These are phyloP conservation scores for Ochlodes sylvanus DNA, from an alignment of 2,888 invertebrate species.

Conservation along the genomic window DNA sequence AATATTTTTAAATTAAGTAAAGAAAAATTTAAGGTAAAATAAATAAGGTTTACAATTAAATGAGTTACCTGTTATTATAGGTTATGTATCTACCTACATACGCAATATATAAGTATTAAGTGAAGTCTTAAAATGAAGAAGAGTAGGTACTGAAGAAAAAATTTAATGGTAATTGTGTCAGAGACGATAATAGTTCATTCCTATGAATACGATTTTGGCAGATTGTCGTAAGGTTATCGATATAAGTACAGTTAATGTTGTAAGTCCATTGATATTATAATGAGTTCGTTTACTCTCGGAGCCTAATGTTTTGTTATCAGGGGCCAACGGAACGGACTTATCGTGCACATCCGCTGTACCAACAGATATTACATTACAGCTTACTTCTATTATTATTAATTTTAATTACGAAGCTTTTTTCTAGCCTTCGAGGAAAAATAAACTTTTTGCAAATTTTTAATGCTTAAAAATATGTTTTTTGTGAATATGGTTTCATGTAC, in stretches of 20 bases:
- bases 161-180: conserved; percentile 4
- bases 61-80: not conserved
- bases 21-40: too few species aligned
- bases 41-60: not conserved
- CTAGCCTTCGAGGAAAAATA: not conserved
- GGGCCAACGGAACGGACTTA: conserved; percentile 72
- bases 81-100: not conserved
- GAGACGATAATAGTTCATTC: conserved; percentile 36
- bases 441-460: too few species aligned
- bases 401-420: conserved; percentile 20
- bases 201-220: conserved; percentile 49
- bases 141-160: not conserved
- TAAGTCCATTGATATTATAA: conserved; percentile 55
- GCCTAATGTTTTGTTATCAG: conserved; percentile 72
- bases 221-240: conserved; percentile 69
- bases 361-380: conserved; percentile 46
- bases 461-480: too few species aligned
- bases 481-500: too few species aligned
- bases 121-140: not conserved
- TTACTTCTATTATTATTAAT: conserved; percentile 44
- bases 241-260: conserved; percentile 47
- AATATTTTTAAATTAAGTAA: not conserved
- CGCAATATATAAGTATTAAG: not conserved
- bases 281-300: conserved; percentile 72
- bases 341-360: conserved; percentile 68